phyloP scores from a whole-genome alignment of 2,113 vertebrate genomes.

The Drymodes brunneopygia region DNA sequence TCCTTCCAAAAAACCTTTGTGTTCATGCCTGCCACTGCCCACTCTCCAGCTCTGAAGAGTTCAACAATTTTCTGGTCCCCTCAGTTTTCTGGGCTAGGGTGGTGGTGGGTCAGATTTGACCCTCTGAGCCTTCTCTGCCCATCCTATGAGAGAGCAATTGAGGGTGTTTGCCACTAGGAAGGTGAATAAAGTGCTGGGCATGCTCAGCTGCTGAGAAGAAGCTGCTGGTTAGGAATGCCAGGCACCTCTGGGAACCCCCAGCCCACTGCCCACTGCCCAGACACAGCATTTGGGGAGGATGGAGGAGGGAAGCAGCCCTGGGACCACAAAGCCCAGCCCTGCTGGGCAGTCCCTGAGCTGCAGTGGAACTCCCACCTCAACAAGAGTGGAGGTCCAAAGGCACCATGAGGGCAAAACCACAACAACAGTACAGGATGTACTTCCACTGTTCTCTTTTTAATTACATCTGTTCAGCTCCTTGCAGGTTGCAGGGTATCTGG shows the following conservation, averaged over 20 bases:
- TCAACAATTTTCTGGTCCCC: not conserved
- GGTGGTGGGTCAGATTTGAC: not conserved
- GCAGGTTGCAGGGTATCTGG: not conserved
- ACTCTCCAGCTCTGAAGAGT: not conserved
- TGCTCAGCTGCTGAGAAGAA: not conserved
- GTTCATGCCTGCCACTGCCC: not conserved
- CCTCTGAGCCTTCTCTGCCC: not conserved
- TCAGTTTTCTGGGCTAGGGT: not conserved
- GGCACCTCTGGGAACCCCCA: not conserved
- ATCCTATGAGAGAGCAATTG: fast-evolving
- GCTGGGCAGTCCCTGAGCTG: not conserved
- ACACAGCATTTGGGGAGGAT: fast-evolving
- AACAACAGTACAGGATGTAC: not conserved
- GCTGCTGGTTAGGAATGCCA: not conserved
- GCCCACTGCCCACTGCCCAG: not conserved
- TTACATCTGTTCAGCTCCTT: not conserved
- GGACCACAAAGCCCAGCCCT: not conserved
- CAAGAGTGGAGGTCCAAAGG: not conserved
- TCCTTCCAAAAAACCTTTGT: not conserved
- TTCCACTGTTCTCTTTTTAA: not conserved
- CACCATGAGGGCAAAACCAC: not conserved
- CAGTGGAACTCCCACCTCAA: not conserved
- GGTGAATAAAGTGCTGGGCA: not conserved
- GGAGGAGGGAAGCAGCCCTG: not conserved
- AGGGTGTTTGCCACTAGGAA: not conserved